Conservation (phyloP, 2,113 vertebrate species). For the Hiodon alosoides region DNA sequence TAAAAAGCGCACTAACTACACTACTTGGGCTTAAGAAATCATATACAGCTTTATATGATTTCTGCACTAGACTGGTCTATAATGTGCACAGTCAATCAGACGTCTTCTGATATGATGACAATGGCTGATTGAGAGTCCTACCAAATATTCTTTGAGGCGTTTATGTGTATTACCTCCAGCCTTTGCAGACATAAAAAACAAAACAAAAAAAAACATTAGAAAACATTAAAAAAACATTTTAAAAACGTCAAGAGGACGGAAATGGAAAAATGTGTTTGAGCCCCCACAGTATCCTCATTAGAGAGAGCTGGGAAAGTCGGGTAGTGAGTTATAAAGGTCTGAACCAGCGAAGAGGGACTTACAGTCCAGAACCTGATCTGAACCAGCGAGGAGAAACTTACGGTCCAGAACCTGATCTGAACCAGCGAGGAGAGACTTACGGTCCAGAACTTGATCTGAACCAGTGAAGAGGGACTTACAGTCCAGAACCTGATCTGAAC, state of each 20-base stretch:
- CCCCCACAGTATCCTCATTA: no score
- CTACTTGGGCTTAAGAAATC: background rate
- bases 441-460: no score
- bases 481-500: no score
- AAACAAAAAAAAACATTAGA: conserved; percentile 3
- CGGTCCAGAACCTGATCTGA: no score
- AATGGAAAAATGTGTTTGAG: background rate
- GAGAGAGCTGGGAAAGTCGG: background rate
- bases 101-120: background rate
- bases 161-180: conserved; percentile 59
- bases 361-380: no score
- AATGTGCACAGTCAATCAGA: conserved; percentile 13
- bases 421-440: no score
- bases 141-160: conserved; percentile 61
- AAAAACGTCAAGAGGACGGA: background rate
- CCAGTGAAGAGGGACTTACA: no score
- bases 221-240: conserved; percentile 11
- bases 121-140: conserved; percentile 42
- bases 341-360: no score
- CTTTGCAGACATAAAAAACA: conserved; percentile 43
- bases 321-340: background rate
- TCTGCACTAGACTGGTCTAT: background rate
- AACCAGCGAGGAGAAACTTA: no score
- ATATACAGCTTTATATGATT: background rate
- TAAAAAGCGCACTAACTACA: background rate